phyloP scores from a whole-genome alignment of 2,888 invertebrate genomes.

The Eristalis pertinax region DNA sequence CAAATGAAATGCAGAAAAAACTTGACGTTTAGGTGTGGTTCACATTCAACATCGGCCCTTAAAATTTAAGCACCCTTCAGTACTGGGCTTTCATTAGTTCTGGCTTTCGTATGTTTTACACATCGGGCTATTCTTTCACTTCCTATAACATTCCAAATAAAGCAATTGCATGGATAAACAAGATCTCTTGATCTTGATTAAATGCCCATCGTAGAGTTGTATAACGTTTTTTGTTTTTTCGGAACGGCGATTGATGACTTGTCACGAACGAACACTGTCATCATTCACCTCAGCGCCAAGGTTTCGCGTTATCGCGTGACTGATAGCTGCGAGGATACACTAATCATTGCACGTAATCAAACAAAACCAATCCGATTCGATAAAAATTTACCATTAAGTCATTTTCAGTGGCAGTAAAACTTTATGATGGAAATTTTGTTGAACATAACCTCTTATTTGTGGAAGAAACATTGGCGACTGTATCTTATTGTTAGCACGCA shows the following conservation, averaged over 20 bases:
- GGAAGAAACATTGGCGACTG: too few relatives aligned
- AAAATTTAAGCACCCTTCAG: too few relatives aligned
- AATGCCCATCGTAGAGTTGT: background rate
- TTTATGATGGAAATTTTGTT: background rate
- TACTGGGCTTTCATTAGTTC: too few relatives aligned
- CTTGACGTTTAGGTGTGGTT: too few relatives aligned
- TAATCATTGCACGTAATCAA: conserved; percentile 1
- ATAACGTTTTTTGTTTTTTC: background rate
- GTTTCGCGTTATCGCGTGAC: background rate
- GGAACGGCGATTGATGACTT: background rate
- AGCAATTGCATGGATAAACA: background rate
- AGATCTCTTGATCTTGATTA: background rate
- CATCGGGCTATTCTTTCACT: too few relatives aligned
- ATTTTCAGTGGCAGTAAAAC: background rate
- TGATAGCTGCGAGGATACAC: background rate
- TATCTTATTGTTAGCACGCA: too few relatives aligned
- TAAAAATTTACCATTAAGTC: background rate
- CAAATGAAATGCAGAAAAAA: too few relatives aligned
- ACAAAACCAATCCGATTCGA: background rate
- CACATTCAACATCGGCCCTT: too few relatives aligned
- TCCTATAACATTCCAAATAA: background rate
- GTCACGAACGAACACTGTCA: background rate
- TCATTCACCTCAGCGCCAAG: background rate
- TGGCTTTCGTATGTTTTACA: too few relatives aligned
- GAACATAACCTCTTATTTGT: too few relatives aligned